Evolutionary conservation across 2,113 vertebrate genomes (phyloP).

Genomic region (Ophiodon elongatus): DNA sequence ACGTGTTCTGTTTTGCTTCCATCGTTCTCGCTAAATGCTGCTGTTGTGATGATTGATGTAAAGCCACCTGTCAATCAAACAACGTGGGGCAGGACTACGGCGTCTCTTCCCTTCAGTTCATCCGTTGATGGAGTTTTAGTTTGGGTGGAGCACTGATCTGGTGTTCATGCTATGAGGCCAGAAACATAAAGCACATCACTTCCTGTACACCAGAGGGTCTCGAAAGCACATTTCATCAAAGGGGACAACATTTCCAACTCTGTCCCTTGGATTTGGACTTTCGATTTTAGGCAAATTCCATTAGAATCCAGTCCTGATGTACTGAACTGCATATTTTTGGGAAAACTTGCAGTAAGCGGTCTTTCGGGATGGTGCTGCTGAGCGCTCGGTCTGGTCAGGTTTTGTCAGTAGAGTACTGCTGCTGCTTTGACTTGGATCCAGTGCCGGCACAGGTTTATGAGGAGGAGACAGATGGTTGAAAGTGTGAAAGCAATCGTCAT

Average conservation of each 20-base stretch:
- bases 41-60: neutral
- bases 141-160: no score
- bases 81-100: neutral
- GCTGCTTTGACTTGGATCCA: neutral
- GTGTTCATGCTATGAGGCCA: neutral
- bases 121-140: neutral
- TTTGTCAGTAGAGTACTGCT: neutral
- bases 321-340: neutral
- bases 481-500: neutral
- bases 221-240: neutral
- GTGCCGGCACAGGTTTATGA: slow-evolving; percentile 1
- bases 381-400: neutral
- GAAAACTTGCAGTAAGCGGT: neutral
- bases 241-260: neutral
- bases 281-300: neutral
- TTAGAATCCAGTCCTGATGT: neutral
- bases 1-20: neutral
- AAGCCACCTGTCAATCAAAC: neutral
- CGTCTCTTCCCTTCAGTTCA: neutral
- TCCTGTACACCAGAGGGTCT: neutral
- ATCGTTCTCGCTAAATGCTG: neutral
- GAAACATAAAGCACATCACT: neutral
- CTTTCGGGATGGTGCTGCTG: neutral
- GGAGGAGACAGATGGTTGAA: slow-evolving; percentile 11
- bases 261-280: neutral